These are phyloP conservation scores for Ascidia mentula DNA, from an alignment of 23 tunicate genomes.

Conservation along the genomic window DNA sequence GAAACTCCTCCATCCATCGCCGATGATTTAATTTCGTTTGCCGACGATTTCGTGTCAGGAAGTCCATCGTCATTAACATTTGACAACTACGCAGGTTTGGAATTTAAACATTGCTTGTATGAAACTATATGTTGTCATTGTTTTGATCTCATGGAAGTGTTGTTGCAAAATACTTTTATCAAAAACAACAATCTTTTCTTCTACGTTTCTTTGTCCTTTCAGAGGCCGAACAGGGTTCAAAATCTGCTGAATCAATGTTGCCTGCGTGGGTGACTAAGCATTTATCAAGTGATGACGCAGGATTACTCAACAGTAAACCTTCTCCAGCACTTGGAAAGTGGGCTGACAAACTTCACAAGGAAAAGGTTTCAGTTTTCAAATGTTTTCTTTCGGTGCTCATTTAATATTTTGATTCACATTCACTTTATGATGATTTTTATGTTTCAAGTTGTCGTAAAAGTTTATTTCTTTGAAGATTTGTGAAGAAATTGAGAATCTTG, in stretches of 20 bases:
- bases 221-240: not conserved
- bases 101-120: no score
- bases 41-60: not conserved
- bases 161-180: no score
- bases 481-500: not conserved
- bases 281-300: not conserved
- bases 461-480: not conserved
- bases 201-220: not conserved
- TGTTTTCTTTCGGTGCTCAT: no score
- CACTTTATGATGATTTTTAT: no score
- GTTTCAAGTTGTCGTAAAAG: not conserved
- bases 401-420: no score
- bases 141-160: no score
- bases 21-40: no score
- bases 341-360: not conserved
- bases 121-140: no score
- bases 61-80: not conserved
- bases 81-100: not conserved
- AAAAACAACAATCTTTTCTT: no score
- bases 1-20: no score
- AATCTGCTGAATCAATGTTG: not conserved
- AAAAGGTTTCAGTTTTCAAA: not conserved
- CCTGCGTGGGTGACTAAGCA: constrained; percentile 1
- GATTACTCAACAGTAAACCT: not conserved
- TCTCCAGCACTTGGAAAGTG: not conserved